Conservation (phyloP, 2,113 vertebrate genomes). For the Petrocephalus microphthalmus region DNA sequence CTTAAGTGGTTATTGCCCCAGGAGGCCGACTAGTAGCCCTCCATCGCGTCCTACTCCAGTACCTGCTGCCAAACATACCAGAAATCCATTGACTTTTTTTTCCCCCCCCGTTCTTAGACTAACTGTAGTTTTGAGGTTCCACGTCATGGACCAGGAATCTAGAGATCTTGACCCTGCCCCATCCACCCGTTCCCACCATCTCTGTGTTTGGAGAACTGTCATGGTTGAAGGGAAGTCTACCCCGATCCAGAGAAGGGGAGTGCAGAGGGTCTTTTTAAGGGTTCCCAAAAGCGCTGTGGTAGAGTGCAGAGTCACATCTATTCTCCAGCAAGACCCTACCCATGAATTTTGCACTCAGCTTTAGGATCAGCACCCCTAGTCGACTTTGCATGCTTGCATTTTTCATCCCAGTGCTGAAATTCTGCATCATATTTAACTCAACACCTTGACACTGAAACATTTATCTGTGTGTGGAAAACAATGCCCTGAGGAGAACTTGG, state of each 20-base stretch:
- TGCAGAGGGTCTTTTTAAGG: not conserved
- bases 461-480: not conserved
- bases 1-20: not conserved
- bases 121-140: slow-evolving; percentile 46
- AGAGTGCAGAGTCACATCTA: slow-evolving; percentile 20
- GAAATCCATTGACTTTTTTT: slow-evolving; percentile 35
- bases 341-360: not conserved
- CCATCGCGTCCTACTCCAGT: not conserved
- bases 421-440: slow-evolving; percentile 42
- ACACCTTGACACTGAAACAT: slow-evolving; percentile 32
- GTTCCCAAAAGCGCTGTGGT: not conserved
- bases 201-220: slow-evolving; percentile 44
- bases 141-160: slow-evolving; percentile 55
- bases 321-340: not conserved
- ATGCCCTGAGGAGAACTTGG: slow-evolving; percentile 4
- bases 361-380: not conserved
- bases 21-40: not conserved
- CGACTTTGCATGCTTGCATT: slow-evolving; percentile 6
- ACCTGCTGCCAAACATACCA: not conserved
- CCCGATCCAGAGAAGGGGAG: slow-evolving; percentile 36
- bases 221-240: slow-evolving; percentile 37
- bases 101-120: slow-evolving; percentile 54
- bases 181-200: not conserved
- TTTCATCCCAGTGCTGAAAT: slow-evolving; percentile 23
- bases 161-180: not conserved